These are phyloP conservation scores for Varroa destructor DNA, from an alignment of 1,140 invertebrate species.

Conservation along the genomic window DNA sequence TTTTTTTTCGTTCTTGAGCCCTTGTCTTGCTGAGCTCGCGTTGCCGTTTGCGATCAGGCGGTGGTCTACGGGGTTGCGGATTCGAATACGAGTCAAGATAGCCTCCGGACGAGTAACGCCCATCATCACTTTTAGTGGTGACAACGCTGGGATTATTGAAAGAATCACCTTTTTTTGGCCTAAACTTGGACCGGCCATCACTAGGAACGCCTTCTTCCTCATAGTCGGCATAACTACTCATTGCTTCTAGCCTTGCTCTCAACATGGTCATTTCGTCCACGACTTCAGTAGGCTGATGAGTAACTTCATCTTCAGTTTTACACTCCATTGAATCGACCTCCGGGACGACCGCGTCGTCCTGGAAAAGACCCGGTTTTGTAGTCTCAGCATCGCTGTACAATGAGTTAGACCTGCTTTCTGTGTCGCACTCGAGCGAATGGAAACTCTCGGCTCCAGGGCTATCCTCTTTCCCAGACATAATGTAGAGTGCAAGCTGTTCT, in stretches of 20 bases:
- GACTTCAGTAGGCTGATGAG: too few relatives aligned
- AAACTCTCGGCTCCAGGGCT: conserved; percentile 17
- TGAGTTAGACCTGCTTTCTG: background rate
- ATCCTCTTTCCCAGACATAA: conserved; percentile 11
- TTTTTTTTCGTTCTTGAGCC: background rate
- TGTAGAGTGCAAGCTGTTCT: background rate
- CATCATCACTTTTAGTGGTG: background rate
- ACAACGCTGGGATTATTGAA: background rate
- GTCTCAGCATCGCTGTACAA: too few relatives aligned
- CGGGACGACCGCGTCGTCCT: background rate
- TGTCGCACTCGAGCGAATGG: conserved; percentile 11
- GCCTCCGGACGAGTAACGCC: conserved; percentile 1
- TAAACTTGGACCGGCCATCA: background rate
- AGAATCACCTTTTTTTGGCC: background rate
- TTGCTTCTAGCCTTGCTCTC: background rate
- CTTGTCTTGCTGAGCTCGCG: conserved; percentile 7
- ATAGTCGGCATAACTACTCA: background rate
- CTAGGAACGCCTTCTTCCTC: too few relatives aligned
- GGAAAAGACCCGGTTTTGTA: background rate
- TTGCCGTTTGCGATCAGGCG: conserved; percentile 17
- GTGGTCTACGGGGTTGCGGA: background rate
- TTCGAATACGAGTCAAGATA: conserved; percentile 4
- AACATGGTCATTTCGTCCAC: conserved; percentile 1
- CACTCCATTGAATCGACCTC: background rate
- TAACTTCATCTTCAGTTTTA: too few relatives aligned